Evolutionary conservation across 2,888 invertebrate genomes (phyloP).

Genomic region (Poecilobothrus nobilitatus): DNA sequence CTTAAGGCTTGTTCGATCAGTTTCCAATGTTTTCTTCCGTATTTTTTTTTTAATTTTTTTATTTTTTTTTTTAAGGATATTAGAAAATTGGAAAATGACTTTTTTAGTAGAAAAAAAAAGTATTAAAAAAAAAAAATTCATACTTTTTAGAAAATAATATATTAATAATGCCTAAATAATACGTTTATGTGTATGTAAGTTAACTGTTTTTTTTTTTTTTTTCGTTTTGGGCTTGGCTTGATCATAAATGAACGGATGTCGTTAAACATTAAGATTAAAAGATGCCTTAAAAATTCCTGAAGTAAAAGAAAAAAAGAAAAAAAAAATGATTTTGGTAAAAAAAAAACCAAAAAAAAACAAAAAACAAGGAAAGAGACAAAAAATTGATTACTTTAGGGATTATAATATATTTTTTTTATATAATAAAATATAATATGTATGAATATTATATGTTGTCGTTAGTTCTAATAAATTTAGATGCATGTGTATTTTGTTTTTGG

Average conservation of each 20-base stretch:
- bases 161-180: no score
- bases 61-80: no score
- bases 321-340: no score
- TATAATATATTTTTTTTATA: neutral
- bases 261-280: slow-evolving; percentile 3
- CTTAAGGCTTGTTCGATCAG: neutral
- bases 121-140: no score
- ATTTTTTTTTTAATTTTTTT: neutral
- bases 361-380: neutral
- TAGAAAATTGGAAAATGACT: no score
- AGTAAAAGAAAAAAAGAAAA: neutral
- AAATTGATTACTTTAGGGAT: slow-evolving; percentile 3
- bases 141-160: no score
- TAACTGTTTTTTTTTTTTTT: no score
- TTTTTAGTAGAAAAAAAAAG: no score
- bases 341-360: neutral
- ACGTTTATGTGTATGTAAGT: no score
- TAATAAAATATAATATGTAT: neutral
- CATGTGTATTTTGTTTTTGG: neutral
- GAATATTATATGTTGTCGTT: neutral
- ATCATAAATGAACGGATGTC: slow-evolving; percentile 3
- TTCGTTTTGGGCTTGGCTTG: neutral
- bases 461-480: neutral
- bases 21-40: no score
- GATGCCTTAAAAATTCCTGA: no score